phyloP scores from a whole-genome alignment of 2,797 vertebrate species.

The Stomatorhinus walkeri region DNA sequence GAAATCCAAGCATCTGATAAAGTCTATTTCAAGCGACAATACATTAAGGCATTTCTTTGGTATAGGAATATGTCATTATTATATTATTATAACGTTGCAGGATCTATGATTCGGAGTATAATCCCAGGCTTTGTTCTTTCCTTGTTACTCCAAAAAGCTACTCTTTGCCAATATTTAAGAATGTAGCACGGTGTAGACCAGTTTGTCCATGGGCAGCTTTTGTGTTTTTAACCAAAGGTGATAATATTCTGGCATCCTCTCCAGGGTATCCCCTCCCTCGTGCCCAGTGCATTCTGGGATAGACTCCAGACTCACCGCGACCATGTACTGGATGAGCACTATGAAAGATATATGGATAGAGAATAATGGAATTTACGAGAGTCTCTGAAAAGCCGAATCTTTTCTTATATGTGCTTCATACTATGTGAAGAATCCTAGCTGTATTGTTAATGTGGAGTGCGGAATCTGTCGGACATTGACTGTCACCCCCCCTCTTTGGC shows the following conservation, averaged over 20 bases:
- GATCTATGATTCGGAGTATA: background rate
- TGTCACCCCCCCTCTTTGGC: background rate
- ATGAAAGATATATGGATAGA: background rate
- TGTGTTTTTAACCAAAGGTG: background rate
- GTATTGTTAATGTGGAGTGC: background rate
- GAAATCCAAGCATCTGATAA: slow-evolving; percentile 1
- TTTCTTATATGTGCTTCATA: background rate
- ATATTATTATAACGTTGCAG: background rate
- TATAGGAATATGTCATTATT: background rate
- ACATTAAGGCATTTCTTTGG: background rate
- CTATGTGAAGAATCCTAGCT: background rate
- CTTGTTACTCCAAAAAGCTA: background rate
- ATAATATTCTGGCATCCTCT: background rate
- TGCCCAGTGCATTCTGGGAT: background rate
- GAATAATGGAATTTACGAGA: background rate
- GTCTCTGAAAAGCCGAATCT: background rate
- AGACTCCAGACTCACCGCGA: background rate
- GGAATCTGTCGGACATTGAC: background rate
- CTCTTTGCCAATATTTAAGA: background rate
- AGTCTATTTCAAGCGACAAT: background rate
- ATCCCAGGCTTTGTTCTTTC: background rate
- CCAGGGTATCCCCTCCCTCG: background rate
- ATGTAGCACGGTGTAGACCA: background rate
- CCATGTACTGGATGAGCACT: background rate
- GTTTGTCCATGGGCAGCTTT: background rate